Conservation (phyloP, 1,140 invertebrate genomes). For the Rhyacophila brunnea region DNA sequence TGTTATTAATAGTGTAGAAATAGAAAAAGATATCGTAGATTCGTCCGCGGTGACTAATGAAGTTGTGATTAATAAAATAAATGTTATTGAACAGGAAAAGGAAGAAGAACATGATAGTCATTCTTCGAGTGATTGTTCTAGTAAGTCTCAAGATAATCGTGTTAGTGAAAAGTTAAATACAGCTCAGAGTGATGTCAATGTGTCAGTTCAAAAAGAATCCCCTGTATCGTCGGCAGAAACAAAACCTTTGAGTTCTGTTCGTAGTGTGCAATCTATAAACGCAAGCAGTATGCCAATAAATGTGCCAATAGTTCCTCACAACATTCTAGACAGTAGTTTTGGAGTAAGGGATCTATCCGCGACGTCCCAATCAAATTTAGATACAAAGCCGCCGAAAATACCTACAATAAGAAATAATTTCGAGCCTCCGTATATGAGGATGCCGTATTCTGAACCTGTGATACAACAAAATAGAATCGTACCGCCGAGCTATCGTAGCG, state of each 20-base stretch:
- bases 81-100: neutral
- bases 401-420: neutral
- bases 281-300: too few relatives aligned
- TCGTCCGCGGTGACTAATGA: neutral
- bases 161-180: neutral
- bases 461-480: slow-evolving; percentile 16
- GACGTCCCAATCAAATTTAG: neutral
- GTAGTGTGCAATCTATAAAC: too few relatives aligned
- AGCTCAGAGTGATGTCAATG: neutral
- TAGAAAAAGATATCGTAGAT: neutral
- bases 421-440: slow-evolving; percentile 13
- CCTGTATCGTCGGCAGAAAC: neutral
- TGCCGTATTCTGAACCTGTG: slow-evolving; percentile 7
- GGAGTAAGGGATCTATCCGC: slow-evolving; percentile 16
- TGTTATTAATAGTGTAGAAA: neutral
- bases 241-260: too few relatives aligned
- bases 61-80: neutral
- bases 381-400: neutral
- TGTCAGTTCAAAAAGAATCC: neutral
- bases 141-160: neutral
- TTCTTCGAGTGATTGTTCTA: neutral
- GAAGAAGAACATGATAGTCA: neutral
- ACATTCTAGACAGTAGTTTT: neutral
- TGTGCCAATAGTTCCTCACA: too few relatives aligned
- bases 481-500: slow-evolving; percentile 14